phyloP scores from a whole-genome alignment of 2,888 invertebrate genomes.

The Euspilapteryx auroguttella region DNA sequence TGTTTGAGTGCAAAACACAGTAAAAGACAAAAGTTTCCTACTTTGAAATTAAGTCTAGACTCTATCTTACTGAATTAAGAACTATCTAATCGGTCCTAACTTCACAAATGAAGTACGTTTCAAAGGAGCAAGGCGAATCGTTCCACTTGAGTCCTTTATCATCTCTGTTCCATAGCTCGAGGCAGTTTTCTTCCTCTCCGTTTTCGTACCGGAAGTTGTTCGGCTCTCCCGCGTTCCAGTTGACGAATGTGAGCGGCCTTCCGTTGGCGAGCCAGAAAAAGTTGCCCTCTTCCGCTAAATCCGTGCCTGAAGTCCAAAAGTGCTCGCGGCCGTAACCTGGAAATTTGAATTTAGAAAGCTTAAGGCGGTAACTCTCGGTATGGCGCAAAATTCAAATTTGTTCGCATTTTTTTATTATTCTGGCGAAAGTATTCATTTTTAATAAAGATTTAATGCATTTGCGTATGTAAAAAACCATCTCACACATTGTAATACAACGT shows the following conservation, averaged over 20 bases:
- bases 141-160: conserved; percentile 93
- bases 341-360: no score
- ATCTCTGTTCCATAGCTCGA: conserved; percentile 90
- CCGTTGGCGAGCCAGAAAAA: conserved; percentile 96
- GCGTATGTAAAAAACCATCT: no score
- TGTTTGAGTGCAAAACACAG: no score
- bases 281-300: conserved; percentile 86
- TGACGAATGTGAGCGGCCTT: conserved; percentile 84
- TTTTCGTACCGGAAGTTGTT: conserved; percentile 93
- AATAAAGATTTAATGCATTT: no score
- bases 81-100: conserved; percentile 61
- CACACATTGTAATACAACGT: no score
- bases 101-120: conserved; percentile 91
- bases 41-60: no score
- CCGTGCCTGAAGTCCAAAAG: conserved; percentile 92
- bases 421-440: no score
- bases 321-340: conserved; percentile 86
- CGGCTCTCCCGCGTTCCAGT: conserved; percentile 93
- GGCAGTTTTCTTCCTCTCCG: conserved; percentile 89
- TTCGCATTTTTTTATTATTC: neutral
- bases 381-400: no score
- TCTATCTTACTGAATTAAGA: no score
- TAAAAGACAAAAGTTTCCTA: no score
- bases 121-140: conserved; percentile 91
- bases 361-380: no score